Conservation (phyloP, 2,888 invertebrate genomes). For the Nephrocerus scutellatus region DNA sequence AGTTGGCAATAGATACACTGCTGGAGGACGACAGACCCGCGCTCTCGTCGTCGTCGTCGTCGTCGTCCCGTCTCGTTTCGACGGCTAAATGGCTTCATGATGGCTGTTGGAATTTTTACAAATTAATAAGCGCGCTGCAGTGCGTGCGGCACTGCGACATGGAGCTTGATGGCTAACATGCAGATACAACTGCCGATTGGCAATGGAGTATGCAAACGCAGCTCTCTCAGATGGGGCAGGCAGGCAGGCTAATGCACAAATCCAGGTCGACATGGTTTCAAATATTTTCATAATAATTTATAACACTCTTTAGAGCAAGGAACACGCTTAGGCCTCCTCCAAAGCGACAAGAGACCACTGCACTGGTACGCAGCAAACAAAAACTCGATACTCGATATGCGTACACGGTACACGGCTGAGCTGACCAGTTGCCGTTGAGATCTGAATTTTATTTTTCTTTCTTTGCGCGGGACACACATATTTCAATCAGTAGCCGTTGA, state of each 20-base stretch:
- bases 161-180: conserved; percentile 24
- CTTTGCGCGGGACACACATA: conserved; percentile 12
- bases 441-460: conserved; percentile 11
- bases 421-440: neutral
- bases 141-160: conserved; percentile 10
- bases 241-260: conserved; percentile 18
- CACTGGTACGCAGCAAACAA: no score
- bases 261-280: conserved; percentile 24
- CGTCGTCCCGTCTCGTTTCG: conserved; percentile 11
- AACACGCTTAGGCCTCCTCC: no score
- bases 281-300: conserved; percentile 24
- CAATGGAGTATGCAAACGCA: conserved; percentile 18
- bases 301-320: conserved; percentile 13
- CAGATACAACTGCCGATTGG: conserved; percentile 23
- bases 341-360: no score
- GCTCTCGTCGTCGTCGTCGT: conserved; percentile 10
- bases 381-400: no score
- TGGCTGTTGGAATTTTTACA: conserved; percentile 23
- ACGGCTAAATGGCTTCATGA: conserved; percentile 19
- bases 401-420: neutral
- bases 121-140: conserved; percentile 23
- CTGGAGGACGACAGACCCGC: conserved; percentile 2
- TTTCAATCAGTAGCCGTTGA: conserved; percentile 18
- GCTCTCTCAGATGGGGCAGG: conserved; percentile 9
- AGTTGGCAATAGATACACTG: no score